Base-by-base conservation (phyloP, 1,140 invertebrate species). In the Drosophila seguyi region DNA sequence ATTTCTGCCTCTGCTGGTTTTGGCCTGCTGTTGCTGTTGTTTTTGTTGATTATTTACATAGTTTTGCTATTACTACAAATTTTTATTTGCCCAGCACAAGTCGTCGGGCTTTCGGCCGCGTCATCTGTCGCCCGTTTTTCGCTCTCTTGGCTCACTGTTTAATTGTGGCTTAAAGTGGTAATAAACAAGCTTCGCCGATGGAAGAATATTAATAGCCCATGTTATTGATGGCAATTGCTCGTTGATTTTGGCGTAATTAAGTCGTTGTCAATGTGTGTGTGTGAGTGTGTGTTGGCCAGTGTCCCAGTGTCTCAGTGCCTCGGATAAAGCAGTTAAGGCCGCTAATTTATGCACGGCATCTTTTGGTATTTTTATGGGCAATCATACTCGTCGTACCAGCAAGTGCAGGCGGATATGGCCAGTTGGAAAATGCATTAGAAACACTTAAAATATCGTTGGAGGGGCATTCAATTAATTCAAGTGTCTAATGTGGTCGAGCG, bases 201-300 rank as follows among this genome's bases (percentile, higher is more conserved):
- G 78, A 84, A 90, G 86, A 85, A 91, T 91, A 91, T 91, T 91
- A 91, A 91, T 91, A 86, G 90, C 60, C 79, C 84, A 71, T 90
- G 88, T 91, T 91, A 91, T 91, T 91, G 90, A 91, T 91, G 88
- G 90, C 88, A 91, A 91, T 90, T 91, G 85, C 81, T 90, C 84
- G 90, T 90, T 91, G 84, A 91, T 80, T 91, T 91, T 91, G 90
- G 90, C 88, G 84, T 91, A 91, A 91, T 91, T 91, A 91, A 91
- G 90, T 91, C 90, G 81, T 91, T 90, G 85, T 84, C 76, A 52
- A 50, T 57, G 61, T 82, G 58, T 82, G 69, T 44, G 58, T 52
- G 44, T 76, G 31, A 39, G 25, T 50, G 44, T 47, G 25, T n/a
- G 29, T 56, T 53, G 50, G 18, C 50, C 50, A 52, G 50, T 20